Percentiles rank a stretch among this genome's conserved stretches.
Evolutionary conservation across 1,140 invertebrate species (phyloP).

Genomic region (Andricus grossulariae): DNA sequence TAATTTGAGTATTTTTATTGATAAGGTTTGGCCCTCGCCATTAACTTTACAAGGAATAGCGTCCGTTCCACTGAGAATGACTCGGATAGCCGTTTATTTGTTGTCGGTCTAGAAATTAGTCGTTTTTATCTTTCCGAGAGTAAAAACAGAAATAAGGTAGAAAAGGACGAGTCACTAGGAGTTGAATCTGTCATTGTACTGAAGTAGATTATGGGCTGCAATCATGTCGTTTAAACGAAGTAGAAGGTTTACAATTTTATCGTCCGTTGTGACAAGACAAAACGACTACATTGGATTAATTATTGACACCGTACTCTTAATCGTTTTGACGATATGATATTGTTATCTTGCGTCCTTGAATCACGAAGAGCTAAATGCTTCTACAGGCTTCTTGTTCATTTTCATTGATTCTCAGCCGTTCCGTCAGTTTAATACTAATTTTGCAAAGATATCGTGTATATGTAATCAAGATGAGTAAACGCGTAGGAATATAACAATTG

Average conservation of each 20-base stretch:
- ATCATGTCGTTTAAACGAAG: no score
- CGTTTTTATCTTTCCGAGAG: background rate
- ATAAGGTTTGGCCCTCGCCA: constrained; percentile 22
- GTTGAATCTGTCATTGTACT: no score
- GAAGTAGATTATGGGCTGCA: no score
- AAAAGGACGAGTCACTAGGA: no score
- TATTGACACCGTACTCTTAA: background rate
- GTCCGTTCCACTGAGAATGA: constrained; percentile 17
- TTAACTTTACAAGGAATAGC: constrained; percentile 10
- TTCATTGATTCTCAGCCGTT: constrained; percentile 46
- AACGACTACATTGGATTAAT: background rate
- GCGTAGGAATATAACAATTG: constrained; percentile 60
- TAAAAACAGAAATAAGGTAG: background rate
- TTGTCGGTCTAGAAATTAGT: constrained; percentile 2
- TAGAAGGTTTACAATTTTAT: background rate
- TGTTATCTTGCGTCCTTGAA: constrained; percentile 19
- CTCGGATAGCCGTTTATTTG: constrained; percentile 6
- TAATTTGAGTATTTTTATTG: constrained; percentile 27
- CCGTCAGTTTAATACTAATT: constrained; percentile 45
- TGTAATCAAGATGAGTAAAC: constrained; percentile 55
- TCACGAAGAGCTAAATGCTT: constrained; percentile 13
- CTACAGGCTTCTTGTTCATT: constrained; percentile 32
- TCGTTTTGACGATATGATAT: constrained; percentile 23
- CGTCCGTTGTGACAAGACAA: background rate
- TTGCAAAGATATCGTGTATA: constrained; percentile 51